Evolutionary conservation across 2,113 vertebrate species (phyloP).

Genomic region (Marmota monax): DNA sequence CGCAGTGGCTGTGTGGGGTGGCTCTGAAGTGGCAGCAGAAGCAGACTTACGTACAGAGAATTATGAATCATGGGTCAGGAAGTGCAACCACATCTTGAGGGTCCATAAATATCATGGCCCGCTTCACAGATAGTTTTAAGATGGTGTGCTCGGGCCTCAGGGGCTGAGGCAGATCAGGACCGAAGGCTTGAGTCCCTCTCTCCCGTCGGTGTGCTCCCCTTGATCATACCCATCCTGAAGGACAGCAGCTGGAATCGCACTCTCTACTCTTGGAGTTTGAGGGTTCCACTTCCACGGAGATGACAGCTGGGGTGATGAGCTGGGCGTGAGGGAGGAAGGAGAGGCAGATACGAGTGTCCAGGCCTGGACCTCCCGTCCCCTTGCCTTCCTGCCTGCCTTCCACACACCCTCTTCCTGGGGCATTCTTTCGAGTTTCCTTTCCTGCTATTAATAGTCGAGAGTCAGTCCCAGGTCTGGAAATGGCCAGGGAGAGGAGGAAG

Average conservation of each 20-base stretch:
- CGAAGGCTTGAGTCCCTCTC: background rate
- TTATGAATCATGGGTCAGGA: fast-evolving
- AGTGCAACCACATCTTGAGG: fast-evolving
- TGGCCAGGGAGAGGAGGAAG: conserved; percentile 11
- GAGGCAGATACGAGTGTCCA: conserved; percentile 10
- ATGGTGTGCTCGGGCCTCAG: background rate
- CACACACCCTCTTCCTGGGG: conserved; percentile 86
- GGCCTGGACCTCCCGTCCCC: background rate
- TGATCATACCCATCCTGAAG: background rate
- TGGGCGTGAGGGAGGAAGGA: background rate
- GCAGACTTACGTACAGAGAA: background rate
- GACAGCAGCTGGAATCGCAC: background rate
- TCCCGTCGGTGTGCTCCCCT: background rate
- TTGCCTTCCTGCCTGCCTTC: conserved; percentile 66
- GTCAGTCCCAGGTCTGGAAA: conserved; percentile 79
- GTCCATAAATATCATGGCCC: background rate
- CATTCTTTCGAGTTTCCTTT: conserved; percentile 89
- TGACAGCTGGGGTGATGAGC: background rate
- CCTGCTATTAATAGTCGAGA: conserved; percentile 89
- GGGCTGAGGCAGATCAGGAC: background rate
- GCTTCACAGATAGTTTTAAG: background rate
- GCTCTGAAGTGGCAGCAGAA: background rate
- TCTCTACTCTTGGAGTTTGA: background rate
- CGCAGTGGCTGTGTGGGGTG: background rate
- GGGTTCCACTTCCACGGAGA: background rate